Conservation (phyloP, 2,888 invertebrate genomes). For the Microctonus aethiopoides region DNA sequence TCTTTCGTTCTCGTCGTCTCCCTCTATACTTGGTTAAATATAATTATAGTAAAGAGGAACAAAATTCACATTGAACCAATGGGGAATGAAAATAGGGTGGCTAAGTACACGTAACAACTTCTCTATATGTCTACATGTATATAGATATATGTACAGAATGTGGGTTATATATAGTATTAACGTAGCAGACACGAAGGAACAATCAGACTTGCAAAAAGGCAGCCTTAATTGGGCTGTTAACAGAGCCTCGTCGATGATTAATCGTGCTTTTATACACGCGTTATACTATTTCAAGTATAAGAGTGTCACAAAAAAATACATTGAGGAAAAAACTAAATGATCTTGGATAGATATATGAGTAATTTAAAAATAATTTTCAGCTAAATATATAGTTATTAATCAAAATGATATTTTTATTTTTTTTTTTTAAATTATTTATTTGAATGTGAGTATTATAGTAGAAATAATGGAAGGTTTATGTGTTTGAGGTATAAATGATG, state of each 20-base stretch:
- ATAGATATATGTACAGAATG: not conserved
- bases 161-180: conserved; percentile 22
- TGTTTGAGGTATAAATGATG: too few species aligned
- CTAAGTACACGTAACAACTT: conserved; percentile 42
- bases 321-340: too few species aligned
- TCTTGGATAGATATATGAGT: too few species aligned
- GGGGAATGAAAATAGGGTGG: conserved; percentile 32
- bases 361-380: too few species aligned
- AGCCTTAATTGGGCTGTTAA: conserved; percentile 57
- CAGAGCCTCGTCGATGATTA: conserved; percentile 53
- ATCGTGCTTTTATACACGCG: conserved; percentile 47
- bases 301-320: not conserved
- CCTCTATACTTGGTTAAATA: not conserved
- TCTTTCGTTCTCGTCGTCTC: not conserved
- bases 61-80: conserved; percentile 10
- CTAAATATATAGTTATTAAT: too few species aligned
- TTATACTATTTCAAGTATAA: not conserved
- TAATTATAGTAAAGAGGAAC: not conserved
- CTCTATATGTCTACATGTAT: not conserved
- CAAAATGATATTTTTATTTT: too few species aligned
- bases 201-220: conserved; percentile 61
- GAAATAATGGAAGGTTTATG: too few species aligned
- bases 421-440: too few species aligned
- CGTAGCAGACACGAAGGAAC: conserved; percentile 49
- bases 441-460: too few species aligned